Conservation (phyloP, 2,113 vertebrate species). For the Coregonus clupeaformis region DNA sequence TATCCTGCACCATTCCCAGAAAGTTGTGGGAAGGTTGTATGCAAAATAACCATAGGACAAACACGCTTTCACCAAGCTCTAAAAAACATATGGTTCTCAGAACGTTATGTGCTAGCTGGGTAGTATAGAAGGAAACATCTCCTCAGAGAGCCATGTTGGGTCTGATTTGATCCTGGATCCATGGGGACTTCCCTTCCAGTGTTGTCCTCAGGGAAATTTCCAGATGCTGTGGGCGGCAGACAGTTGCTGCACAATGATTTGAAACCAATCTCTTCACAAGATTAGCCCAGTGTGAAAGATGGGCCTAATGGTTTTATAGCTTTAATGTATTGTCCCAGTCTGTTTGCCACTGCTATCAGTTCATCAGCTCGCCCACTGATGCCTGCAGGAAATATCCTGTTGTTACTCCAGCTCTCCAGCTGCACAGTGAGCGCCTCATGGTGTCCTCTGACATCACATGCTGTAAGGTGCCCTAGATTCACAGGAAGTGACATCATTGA, state of each 20-base stretch:
- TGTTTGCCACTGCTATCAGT: background rate
- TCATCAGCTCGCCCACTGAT: slow-evolving; percentile 3
- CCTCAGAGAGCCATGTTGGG: background rate
- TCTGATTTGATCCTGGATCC: slow-evolving; percentile 14
- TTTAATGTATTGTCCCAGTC: slow-evolving; percentile 3
- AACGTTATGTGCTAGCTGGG: too few relatives aligned
- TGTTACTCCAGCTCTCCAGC: slow-evolving; percentile 15
- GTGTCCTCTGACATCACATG: slow-evolving; percentile 10
- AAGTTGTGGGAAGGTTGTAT: too few relatives aligned
- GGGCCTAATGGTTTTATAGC: slow-evolving; percentile 21
- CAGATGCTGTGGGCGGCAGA: slow-evolving; percentile 15
- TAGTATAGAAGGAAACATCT: slow-evolving; percentile 20
- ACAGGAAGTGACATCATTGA: slow-evolving; percentile 57
- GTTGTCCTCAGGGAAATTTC: slow-evolving; percentile 31
- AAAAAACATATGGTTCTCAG: too few relatives aligned
- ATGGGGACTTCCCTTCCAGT: slow-evolving; percentile 24
- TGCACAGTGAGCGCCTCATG: background rate
- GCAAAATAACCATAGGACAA: too few relatives aligned
- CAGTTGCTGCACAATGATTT: slow-evolving; percentile 27
- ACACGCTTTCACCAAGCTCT: too few relatives aligned
- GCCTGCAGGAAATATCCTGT: slow-evolving; percentile 24
- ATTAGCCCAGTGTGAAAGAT: background rate
- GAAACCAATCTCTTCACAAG: background rate
- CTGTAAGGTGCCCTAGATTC: slow-evolving; percentile 17
- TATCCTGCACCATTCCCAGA: too few relatives aligned